Conservation (phyloP, 2,113 vertebrate genomes). For the Antechinus flavipes region DNA sequence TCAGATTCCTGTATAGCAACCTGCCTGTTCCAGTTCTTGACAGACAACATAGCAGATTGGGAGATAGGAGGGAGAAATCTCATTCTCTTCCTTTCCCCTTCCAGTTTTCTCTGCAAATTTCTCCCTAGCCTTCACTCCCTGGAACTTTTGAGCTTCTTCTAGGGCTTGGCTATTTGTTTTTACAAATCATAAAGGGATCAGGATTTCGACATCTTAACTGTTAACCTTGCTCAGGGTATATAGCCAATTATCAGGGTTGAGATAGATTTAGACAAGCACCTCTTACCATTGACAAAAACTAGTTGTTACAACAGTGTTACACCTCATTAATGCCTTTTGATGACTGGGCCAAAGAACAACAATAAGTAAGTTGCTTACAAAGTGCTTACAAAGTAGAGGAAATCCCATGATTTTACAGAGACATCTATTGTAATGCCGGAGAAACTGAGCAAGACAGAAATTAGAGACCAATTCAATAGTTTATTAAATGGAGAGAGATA, state of each 20-base stretch:
- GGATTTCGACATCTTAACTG: neutral
- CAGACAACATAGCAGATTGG: neutral
- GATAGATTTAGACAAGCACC: too few species aligned
- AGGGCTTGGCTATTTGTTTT: neutral
- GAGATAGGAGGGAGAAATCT: neutral
- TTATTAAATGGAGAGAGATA: too few species aligned
- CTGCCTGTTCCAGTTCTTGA: neutral
- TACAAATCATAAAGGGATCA: neutral
- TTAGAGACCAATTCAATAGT: too few species aligned
- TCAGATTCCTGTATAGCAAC: neutral
- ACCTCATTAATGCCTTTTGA: too few species aligned
- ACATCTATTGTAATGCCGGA: too few species aligned
- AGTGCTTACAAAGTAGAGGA: neutral
- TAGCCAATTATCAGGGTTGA: too few species aligned
- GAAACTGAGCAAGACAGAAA: too few species aligned
- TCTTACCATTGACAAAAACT: too few species aligned
- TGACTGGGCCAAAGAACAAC: neutral
- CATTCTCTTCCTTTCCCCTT: too few species aligned
- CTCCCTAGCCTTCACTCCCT: neutral
- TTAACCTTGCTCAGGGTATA: neutral
- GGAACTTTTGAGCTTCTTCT: neutral
- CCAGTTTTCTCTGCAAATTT: neutral
- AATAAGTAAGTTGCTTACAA: too few species aligned
- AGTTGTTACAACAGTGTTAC: too few species aligned
- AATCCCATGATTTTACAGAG: neutral